Percentiles rank a stretch among this genome's conserved stretches.
These are phyloP conservation scores for Trichoplax adhaerens DNA, from an alignment of 37 sponge, comb jelly and placozoan genomes.

Conservation along the genomic window DNA sequence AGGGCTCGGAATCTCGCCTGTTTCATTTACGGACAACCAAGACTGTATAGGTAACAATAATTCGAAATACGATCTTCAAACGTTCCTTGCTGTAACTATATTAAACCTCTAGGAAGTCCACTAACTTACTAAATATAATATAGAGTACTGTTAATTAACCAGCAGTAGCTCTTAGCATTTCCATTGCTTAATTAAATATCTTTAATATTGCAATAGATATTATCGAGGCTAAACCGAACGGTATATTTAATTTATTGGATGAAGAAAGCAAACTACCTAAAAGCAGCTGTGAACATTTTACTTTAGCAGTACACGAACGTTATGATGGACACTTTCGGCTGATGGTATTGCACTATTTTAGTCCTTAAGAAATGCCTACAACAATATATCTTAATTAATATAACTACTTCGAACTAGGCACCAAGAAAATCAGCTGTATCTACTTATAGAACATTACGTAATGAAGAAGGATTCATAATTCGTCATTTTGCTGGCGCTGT, in stretches of 20 bases:
- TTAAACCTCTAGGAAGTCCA: too few species aligned
- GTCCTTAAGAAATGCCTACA: conserved; percentile 1
- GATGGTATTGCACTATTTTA: conserved; percentile 21
- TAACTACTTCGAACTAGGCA: conserved; percentile 12
- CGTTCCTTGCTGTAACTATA: too few species aligned
- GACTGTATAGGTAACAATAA: conserved; percentile 74
- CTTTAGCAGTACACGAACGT: conserved; percentile 40
- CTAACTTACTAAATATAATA: too few species aligned
- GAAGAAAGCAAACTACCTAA: conserved; percentile 83
- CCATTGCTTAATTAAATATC: background rate
- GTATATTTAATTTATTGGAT: conserved; percentile 75
- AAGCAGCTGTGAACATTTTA: conserved; percentile 53
- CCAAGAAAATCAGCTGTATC: conserved; percentile 69
- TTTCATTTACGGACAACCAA: conserved; percentile 72
- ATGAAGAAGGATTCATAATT: conserved; percentile 79
- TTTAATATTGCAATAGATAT: conserved; percentile 30
- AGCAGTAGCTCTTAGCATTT: background rate
- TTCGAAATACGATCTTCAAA: too few species aligned
- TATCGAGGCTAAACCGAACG: conserved; percentile 36
- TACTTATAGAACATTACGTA: conserved; percentile 44
- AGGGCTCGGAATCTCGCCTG: conserved; percentile 49
- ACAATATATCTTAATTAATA: background rate
- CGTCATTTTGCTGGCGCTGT: conserved; percentile 97
- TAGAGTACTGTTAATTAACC: too few species aligned
- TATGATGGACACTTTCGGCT: conserved; percentile 75